Evolutionary conservation across 2,113 vertebrate species (phyloP).

Genomic region (Salvelinus fontinalis): DNA sequence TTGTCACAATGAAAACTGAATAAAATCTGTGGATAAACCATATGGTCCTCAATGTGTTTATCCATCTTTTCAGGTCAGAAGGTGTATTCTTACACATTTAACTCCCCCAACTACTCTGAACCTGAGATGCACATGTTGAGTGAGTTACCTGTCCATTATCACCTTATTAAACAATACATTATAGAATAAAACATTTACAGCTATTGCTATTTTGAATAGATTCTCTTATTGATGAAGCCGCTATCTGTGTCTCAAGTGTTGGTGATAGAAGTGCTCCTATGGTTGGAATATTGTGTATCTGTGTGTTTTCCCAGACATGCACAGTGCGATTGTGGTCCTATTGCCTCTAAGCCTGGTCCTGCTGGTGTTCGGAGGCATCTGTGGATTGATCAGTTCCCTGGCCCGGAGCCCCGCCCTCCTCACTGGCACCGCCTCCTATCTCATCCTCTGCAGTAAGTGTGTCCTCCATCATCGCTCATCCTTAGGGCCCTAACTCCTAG

Average conservation of each 20-base stretch:
- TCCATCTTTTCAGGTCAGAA: constrained; percentile 39
- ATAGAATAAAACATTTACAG: neutral
- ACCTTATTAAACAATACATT: neutral
- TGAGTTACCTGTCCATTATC: constrained; percentile 52
- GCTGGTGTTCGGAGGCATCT: constrained; percentile 73
- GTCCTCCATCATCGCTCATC: neutral
- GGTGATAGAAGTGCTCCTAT: constrained; percentile 1
- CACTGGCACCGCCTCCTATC: constrained; percentile 66
- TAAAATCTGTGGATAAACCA: neutral
- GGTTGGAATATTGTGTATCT: neutral
- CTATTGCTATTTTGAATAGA: neutral
- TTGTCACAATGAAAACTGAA: neutral
- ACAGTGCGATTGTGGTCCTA: constrained; percentile 68
- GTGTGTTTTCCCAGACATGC: constrained; percentile 63
- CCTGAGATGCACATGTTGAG: constrained; percentile 62
- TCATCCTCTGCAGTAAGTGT: constrained; percentile 76
- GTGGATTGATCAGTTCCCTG: constrained; percentile 74
- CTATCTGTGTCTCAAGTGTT: neutral
- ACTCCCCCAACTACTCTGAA: constrained; percentile 60
- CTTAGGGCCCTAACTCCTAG: neutral
- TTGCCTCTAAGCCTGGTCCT: constrained; percentile 77
- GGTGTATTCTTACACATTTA: constrained; percentile 46
- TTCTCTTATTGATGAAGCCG: constrained; percentile 14
- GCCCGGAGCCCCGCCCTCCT: constrained; percentile 67
- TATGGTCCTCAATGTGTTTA: neutral